Conservation (phyloP, 2,113 vertebrate species). For the Seriola aureovittata region DNA sequence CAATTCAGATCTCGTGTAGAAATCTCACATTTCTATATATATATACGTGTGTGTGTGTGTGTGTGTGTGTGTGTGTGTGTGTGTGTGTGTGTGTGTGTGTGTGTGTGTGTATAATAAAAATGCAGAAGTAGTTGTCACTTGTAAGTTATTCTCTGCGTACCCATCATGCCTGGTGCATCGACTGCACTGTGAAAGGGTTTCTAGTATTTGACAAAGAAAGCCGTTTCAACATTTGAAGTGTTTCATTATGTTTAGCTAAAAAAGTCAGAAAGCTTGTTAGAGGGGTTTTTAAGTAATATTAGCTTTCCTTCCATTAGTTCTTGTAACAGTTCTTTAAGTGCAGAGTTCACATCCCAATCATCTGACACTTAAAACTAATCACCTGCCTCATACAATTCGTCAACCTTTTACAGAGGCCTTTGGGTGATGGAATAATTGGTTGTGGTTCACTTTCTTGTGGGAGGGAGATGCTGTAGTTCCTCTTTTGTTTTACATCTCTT, state of each 20-base stretch:
- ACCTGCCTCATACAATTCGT: conserved; percentile 68
- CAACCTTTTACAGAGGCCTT: conserved; percentile 73
- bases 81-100: background rate
- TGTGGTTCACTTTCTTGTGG: conserved; percentile 71
- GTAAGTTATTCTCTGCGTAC: background rate
- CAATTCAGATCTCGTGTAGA: background rate
- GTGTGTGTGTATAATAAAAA: background rate
- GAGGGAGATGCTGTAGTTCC: conserved; percentile 58
- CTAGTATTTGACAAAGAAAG: conserved; percentile 46
- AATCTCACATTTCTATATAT: background rate
- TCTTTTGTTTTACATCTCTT: conserved; percentile 54
- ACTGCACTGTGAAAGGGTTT: conserved; percentile 16
- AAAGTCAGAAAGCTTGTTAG: conserved; percentile 61
- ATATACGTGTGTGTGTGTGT: background rate
- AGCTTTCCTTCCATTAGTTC: conserved; percentile 61
- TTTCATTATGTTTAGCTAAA: conserved; percentile 61
- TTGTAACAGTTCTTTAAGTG: conserved; percentile 64
- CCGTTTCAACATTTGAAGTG: conserved; percentile 59
- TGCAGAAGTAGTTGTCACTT: background rate
- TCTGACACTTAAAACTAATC: conserved; percentile 79
- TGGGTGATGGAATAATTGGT: conserved; percentile 78
- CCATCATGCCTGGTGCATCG: background rate
- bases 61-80: background rate
- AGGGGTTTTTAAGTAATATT: conserved; percentile 59
- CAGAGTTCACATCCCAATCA: conserved; percentile 74